Conservation (phyloP, 2,797 vertebrate genomes). For the Valencia hispanica region DNA sequence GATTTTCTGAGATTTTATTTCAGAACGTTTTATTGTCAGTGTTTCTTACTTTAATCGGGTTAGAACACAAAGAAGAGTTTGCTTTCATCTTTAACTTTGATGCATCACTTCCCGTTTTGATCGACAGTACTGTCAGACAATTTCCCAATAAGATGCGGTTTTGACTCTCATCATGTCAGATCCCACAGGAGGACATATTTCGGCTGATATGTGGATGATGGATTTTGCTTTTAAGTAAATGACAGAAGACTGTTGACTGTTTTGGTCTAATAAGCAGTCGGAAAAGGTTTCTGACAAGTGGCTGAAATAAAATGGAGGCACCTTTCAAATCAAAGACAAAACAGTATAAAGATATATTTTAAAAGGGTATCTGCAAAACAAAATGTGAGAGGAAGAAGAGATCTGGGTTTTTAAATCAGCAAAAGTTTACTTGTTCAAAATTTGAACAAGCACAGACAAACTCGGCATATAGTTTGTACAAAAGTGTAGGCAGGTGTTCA, state of each 20-base stretch:
- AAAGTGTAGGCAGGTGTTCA: not conserved
- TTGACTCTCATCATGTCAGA: conserved; percentile 46
- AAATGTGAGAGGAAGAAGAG: conserved; percentile 6
- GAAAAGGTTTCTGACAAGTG: conserved; percentile 50
- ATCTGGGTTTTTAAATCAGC: conserved; percentile 30
- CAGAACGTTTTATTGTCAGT: not conserved
- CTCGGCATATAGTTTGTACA: not conserved
- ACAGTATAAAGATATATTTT: conserved; percentile 21
- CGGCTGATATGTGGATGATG: conserved; percentile 65
- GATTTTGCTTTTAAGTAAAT: conserved; percentile 70
- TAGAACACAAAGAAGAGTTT: conserved; percentile 13
- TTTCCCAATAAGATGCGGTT: conserved; percentile 43
- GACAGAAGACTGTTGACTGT: conserved; percentile 62
- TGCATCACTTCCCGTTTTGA: conserved; percentile 24
- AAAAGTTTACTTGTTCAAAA: not conserved
- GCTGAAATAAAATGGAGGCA: conserved; percentile 48
- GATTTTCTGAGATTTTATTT: not conserved
- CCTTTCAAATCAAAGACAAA: conserved; percentile 45
- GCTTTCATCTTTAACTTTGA: conserved; percentile 17
- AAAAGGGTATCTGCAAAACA: conserved; percentile 14
- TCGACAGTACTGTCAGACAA: conserved; percentile 43
- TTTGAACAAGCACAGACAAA: not conserved
- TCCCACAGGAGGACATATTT: conserved; percentile 48
- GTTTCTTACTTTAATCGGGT: conserved; percentile 19
- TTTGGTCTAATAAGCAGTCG: conserved; percentile 63